phyloP scores from a whole-genome alignment of 2,113 vertebrate genomes.

The Anarhynchus alexandrinus region DNA sequence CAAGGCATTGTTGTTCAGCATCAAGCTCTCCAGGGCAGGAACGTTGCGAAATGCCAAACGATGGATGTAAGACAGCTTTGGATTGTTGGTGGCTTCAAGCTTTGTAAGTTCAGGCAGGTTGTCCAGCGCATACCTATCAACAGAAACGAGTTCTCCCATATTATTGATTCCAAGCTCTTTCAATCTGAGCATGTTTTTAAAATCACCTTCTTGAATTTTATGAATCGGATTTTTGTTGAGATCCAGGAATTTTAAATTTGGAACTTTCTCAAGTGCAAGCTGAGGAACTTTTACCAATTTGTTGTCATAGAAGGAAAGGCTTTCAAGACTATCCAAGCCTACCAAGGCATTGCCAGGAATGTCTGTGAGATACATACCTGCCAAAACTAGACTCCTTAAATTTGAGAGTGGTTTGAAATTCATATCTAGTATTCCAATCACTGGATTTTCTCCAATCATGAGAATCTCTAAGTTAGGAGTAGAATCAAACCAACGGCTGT shows the following conservation, averaged over 20 bases:
- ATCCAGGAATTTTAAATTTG: slow-evolving; percentile 96
- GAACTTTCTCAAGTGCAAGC: slow-evolving; percentile 92
- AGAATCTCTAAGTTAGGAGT: slow-evolving; percentile 96
- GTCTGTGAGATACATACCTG: slow-evolving; percentile 97
- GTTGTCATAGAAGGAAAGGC: slow-evolving; percentile 97
- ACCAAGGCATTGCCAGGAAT: slow-evolving; percentile 94
- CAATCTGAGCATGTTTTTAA: slow-evolving; percentile 91
- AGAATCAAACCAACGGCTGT: slow-evolving; percentile 93
- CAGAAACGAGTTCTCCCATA: slow-evolving; percentile 93
- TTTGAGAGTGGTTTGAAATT: slow-evolving; percentile 93
- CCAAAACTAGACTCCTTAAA: slow-evolving; percentile 91
- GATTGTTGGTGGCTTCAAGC: slow-evolving; percentile 96
- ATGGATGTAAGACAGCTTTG: slow-evolving; percentile 91
- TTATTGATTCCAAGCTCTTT: slow-evolving; percentile 97
- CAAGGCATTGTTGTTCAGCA: slow-evolving; percentile 96
- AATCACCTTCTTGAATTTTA: slow-evolving; percentile 95
- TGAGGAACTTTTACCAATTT: slow-evolving; percentile 89
- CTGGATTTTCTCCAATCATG: slow-evolving; percentile 98
- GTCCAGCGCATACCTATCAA: slow-evolving; percentile 89
- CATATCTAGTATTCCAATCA: slow-evolving; percentile 91
- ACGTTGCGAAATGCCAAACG: slow-evolving; percentile 90
- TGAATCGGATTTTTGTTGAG: slow-evolving; percentile 97
- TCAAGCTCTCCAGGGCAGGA: slow-evolving; percentile 93
- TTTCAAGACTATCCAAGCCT: slow-evolving; percentile 94
- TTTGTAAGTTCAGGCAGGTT: slow-evolving; percentile 97